Evolutionary conservation across 1,140 invertebrate species (phyloP), one percentile per base, ranked within the genome.

Genomic region (Dufourea novaeangliae): DNA sequence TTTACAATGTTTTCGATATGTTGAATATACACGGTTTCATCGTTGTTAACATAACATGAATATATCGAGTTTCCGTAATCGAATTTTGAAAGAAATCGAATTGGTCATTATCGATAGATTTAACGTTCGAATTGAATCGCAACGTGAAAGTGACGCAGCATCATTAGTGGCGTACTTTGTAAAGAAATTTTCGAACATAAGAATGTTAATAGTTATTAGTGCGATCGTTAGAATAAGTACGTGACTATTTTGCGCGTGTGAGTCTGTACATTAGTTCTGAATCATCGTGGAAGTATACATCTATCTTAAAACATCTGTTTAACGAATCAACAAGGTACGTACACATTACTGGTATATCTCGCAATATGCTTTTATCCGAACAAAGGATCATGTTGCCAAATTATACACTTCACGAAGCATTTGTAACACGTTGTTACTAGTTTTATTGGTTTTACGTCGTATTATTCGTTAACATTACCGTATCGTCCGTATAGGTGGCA

Each of bases 381-480:
- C 29, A 41, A 34, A 12, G 25, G n/a, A 44, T 63, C 34, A 3
- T 22, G 0, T 46, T 22, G 37, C 27, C 22, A 29, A 39, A 67
- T 67, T 67, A n/a, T 22, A 57, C 20, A 44, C 6, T 32, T 41
- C 44, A 44, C n/a, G 22, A 17, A 50, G 57, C 25, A 50, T 41
- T 44, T 57, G 25, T 44, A 52, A 64, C 70, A 4, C 25, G 57
- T 32, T 46, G 27, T 63, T 72, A 63, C 63, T n/a, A n/a, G n/a
- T 52, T 63, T 63, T 46, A 44, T 46, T 29, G 56, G 32, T 63
- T 63, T 72, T 25, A 2, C n/a, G 27, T 20, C 20, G 25, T 29
- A 2, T 29, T 6, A 73, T 64, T 64, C 52, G 25, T 20, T 17
- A 20, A 57, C 46, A 8, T 50, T 50, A 50, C 46, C 44, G 44